These are phyloP conservation scores for Morone saxatilis DNA, from an alignment of 2,113 vertebrate genomes.

Conservation along the genomic window DNA sequence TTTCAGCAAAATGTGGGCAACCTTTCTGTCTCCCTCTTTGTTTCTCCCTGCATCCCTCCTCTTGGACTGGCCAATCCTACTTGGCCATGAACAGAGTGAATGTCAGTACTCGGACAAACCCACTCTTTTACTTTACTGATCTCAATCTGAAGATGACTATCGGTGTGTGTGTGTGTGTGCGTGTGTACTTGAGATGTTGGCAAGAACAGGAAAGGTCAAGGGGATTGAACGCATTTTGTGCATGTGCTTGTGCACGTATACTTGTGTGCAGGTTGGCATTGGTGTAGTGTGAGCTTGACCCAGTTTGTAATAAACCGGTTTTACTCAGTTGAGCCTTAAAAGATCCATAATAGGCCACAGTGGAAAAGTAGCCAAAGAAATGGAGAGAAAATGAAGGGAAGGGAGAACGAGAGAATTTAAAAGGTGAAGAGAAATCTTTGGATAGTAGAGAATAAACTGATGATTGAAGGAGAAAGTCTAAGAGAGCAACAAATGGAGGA, in stretches of 20 bases:
- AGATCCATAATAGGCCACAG: conserved; percentile 79
- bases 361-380: conserved; percentile 65
- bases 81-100: conserved; percentile 64
- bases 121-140: conserved; percentile 80
- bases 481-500: conserved; percentile 16
- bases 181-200: conserved; percentile 31
- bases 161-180: conserved; percentile 49
- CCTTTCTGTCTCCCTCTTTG: conserved; percentile 22
- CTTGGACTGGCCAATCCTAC: conserved; percentile 74
- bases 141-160: conserved; percentile 87
- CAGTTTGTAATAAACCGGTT: conserved; percentile 79
- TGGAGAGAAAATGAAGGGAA: conserved; percentile 21
- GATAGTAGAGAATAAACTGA: conserved; percentile 8
- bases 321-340: conserved; percentile 82
- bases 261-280: conserved; percentile 80
- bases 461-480: conserved; percentile 9
- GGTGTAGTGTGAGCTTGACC: conserved; percentile 75
- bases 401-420: background rate
- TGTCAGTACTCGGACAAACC: conserved; percentile 82
- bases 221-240: conserved; percentile 33
- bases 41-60: conserved; percentile 72
- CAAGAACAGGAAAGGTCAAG: conserved; percentile 40
- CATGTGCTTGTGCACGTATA: conserved; percentile 80
- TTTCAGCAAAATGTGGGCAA: conserved; percentile 36
- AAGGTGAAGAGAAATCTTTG: conserved; percentile 27